Conservation (phyloP, 1,140 invertebrate species). For the Pseudomyrmex dendroicus region DNA sequence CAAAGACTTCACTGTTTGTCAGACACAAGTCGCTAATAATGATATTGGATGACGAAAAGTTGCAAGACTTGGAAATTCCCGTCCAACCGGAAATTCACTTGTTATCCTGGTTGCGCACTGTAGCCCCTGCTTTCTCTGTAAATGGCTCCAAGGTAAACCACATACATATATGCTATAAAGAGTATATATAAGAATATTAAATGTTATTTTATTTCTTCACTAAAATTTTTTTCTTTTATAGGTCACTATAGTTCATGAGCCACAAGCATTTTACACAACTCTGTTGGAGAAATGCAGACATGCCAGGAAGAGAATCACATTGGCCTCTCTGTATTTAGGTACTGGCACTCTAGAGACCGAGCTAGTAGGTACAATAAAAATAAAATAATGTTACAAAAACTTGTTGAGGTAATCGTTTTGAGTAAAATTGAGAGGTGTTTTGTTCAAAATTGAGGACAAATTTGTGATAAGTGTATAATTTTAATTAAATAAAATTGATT, state of each 20-base stretch:
- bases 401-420: not conserved
- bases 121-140: conserved; percentile 90
- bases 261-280: conserved; percentile 90
- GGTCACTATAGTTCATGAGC: conserved; percentile 91
- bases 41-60: conserved; percentile 77
- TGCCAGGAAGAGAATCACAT: conserved; percentile 92
- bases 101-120: conserved; percentile 88
- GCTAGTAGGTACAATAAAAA: conserved; percentile 86
- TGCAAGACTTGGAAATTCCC: conserved; percentile 60
- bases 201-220: conserved; percentile 14
- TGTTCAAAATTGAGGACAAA: not conserved
- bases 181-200: not conserved
- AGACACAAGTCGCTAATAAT: conserved; percentile 74
- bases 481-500: not conserved
- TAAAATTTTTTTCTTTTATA: conserved; percentile 67
- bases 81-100: conserved; percentile 71
- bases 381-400: not conserved
- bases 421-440: not conserved
- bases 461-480: too few species aligned
- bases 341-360: conserved; percentile 93
- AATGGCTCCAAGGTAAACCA: conserved; percentile 87
- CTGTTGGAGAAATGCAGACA: conserved; percentile 89
- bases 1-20: conserved; percentile 21
- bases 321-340: conserved; percentile 97
- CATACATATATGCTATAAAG: too few species aligned